A percentile compares a stretch with the other conserved stretches of the same genome.
These are phyloP conservation scores for Turdus rufiventris DNA, from an alignment of 2,113 vertebrate genomes.

Conservation along the genomic window DNA sequence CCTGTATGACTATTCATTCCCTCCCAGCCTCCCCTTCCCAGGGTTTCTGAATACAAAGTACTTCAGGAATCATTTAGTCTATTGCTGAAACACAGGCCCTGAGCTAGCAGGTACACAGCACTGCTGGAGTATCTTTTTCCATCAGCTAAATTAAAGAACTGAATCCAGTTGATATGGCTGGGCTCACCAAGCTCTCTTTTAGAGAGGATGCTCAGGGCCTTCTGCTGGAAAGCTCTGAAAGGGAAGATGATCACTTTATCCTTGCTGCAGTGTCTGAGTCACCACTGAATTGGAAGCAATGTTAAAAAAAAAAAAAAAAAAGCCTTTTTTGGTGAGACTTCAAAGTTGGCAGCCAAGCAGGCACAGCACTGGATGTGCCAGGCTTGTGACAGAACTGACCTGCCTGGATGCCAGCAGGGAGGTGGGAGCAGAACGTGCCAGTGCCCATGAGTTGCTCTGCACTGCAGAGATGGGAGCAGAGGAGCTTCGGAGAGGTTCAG, in stretches of 20 bases:
- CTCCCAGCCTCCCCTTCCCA: neutral
- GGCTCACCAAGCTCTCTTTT: neutral
- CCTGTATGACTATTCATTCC: neutral
- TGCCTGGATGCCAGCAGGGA: neutral
- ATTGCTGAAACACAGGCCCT: neutral
- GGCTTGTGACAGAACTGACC: constrained; percentile 42
- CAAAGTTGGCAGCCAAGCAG: constrained; percentile 40
- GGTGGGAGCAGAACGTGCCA: neutral
- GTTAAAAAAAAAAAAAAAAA: neutral
- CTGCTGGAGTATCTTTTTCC: neutral
- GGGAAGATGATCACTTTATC: constrained; percentile 29
- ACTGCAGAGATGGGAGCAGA: neutral
- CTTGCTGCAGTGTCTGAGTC: constrained; percentile 63
- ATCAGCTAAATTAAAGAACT: neutral
- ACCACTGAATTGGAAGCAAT: constrained; percentile 41
- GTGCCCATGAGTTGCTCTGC: neutral
- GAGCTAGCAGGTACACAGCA: neutral
- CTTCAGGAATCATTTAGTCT: neutral
- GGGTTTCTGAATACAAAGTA: neutral
- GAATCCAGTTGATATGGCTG: neutral
- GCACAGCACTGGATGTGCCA: constrained; percentile 1
- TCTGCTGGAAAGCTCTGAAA: neutral
- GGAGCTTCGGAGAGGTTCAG: neutral
- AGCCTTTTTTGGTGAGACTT: constrained; percentile 19
- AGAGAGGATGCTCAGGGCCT: neutral